Evolutionary conservation across 2,113 vertebrate genomes (phyloP), one percentile per base, ranked within the genome.

Genomic region (Zeus faber): DNA sequence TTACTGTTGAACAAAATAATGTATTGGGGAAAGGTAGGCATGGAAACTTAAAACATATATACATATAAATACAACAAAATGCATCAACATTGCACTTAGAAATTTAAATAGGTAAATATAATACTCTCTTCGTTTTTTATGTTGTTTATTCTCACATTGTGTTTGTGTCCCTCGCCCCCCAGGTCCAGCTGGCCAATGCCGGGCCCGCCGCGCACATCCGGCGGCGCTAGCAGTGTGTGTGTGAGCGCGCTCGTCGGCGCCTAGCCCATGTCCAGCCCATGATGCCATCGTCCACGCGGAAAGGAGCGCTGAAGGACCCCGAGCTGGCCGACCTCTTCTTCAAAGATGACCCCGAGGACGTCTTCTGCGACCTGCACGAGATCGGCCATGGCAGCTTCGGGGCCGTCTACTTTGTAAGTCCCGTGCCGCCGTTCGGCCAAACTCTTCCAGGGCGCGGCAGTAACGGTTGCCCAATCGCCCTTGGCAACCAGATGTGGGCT

Each of bases 351-450:
- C 91, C 91, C 7, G 90, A 91, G 54, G 88, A 91, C 6, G 83
- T 92, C 57, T 91, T 92, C 79, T 89, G 87, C 47, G 91, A 92
- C 76, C 80, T 92, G 49, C 90, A 91, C 5, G 91, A 92, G 77
- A 92, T 92, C 62, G 91, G 91, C 47, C 91, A 92, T 86, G 91
- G 91, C 77, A 92, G 91, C 72, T 92, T 92, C 44, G 91, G 91
- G 45, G 91, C 91, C 1, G 91, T 92, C 49, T 92, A 91, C 67
- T 92, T 92, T 72, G 91, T 92, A 57, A 90, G 91, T 86, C 20
- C 14, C 8, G 27, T 4, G 4, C 27, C 27, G 27, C 27, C n/a
- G n/a, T n/a, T n/a, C n/a, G n/a, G n/a, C n/a, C n/a, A n/a, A n/a
- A n/a, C n/a, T n/a, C n/a, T n/a, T n/a, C n/a, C n/a, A n/a, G n/a